phyloP scores from a whole-genome alignment of 2,113 vertebrate genomes.

The Monopterus albus region DNA sequence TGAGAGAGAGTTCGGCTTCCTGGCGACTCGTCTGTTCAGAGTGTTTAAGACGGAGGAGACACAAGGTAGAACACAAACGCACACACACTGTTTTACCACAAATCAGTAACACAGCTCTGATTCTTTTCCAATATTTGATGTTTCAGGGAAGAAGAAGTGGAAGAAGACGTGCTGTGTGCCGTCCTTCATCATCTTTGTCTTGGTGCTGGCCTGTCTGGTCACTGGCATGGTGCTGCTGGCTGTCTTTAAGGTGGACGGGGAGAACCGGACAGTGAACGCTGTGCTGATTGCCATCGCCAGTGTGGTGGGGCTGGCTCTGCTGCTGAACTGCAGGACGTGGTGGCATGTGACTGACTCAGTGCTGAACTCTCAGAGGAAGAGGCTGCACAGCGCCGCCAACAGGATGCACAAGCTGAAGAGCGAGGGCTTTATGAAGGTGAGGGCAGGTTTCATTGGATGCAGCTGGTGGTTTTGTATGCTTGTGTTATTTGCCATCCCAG shows the following conservation, averaged over 20 bases:
- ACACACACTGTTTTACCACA: not conserved
- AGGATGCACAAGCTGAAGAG: constrained; percentile 94
- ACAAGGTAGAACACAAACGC: constrained; percentile 81
- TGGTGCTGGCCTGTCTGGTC: constrained; percentile 88
- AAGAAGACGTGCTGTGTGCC: constrained; percentile 97
- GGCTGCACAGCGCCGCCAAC: constrained; percentile 93
- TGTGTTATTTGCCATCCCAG: too few species aligned
- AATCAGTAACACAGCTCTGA: not conserved
- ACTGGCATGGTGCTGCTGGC: constrained; percentile 89
- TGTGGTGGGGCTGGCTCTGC: constrained; percentile 89
- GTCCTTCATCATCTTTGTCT: constrained; percentile 91
- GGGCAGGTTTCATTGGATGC: not conserved
- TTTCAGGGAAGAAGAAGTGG: constrained; percentile 93
- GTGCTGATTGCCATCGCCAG: constrained; percentile 87
- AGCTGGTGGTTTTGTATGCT: too few species aligned
- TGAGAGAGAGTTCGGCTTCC: constrained; percentile 96
- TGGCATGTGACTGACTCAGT: constrained; percentile 95
- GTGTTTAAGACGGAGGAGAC: constrained; percentile 96
- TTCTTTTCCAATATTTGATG: not conserved
- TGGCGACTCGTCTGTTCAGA: constrained; percentile 94
- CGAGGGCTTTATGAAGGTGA: constrained; percentile 98
- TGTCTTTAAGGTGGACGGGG: constrained; percentile 85
- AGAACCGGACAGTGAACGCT: constrained; percentile 88
- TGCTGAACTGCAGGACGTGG: constrained; percentile 96
- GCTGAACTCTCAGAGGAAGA: constrained; percentile 94